Conservation (phyloP, 2,888 invertebrate species). For the Dynastes grantii region DNA sequence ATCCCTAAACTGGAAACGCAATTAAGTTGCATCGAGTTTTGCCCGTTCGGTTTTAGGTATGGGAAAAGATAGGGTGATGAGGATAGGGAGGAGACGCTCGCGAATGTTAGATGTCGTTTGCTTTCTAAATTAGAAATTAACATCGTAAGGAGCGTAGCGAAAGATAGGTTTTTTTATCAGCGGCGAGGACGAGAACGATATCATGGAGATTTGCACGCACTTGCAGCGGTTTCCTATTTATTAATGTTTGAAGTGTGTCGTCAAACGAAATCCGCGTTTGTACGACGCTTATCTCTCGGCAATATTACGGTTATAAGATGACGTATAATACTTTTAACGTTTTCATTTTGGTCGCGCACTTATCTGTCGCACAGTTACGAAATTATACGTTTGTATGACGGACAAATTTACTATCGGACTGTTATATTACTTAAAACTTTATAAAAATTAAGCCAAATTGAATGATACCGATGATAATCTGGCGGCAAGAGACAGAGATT, state of each 20-base stretch:
- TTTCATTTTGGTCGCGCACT: too few relatives aligned
- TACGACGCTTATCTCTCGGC: not conserved
- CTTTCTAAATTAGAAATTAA: slow-evolving; percentile 47
- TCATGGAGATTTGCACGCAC: slow-evolving; percentile 18
- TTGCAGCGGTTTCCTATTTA: slow-evolving; percentile 14
- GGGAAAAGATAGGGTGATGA: slow-evolving; percentile 23
- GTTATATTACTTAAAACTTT: too few relatives aligned
- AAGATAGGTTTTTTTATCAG: slow-evolving; percentile 18
- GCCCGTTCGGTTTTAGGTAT: slow-evolving; percentile 34
- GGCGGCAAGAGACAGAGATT: too few relatives aligned
- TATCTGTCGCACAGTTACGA: too few relatives aligned
- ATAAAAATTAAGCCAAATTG: too few relatives aligned
- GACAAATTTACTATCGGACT: too few relatives aligned
- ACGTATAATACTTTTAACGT: not conserved
- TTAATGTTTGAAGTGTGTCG: slow-evolving; percentile 5
- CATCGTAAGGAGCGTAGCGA: slow-evolving; percentile 24
- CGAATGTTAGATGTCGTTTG: slow-evolving; percentile 40
- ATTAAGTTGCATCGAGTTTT: slow-evolving; percentile 47
- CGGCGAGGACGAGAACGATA: not conserved
- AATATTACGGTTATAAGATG: not conserved
- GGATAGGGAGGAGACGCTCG: slow-evolving; percentile 19
- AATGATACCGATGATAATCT: too few relatives aligned
- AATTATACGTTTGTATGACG: too few relatives aligned
- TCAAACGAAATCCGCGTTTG: not conserved
- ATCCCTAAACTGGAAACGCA: slow-evolving; percentile 46